phyloP scores from a whole-genome alignment of 2,888 invertebrate species.

The Galeruca laticollis region DNA sequence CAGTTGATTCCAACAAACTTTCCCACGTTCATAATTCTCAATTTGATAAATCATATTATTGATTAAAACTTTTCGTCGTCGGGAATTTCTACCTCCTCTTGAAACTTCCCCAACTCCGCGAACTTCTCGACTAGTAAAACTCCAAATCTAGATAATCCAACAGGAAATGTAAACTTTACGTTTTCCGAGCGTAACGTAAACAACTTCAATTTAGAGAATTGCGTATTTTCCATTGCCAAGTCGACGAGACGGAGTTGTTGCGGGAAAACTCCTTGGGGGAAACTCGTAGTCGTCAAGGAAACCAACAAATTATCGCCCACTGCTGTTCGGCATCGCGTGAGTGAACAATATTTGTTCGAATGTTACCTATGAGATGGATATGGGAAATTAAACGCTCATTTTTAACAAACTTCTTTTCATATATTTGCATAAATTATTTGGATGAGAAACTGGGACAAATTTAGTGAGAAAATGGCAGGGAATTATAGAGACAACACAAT shows the following conservation, averaged over 20 bases:
- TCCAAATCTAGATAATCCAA: conserved; percentile 11
- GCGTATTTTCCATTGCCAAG: conserved; percentile 21
- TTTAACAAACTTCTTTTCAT: too few species aligned
- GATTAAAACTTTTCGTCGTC: conserved; percentile 8
- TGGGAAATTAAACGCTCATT: too few species aligned
- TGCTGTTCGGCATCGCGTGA: conserved; percentile 35
- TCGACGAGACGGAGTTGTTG: conserved; percentile 19
- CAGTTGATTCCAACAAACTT: too few species aligned
- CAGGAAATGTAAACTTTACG: conserved; percentile 18
- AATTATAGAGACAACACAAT: too few species aligned
- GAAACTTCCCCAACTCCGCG: neutral
- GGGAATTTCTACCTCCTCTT: too few species aligned
- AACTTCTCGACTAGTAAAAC: conserved; percentile 13
- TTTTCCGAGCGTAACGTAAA: conserved; percentile 17
- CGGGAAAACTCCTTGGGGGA: conserved; percentile 46
- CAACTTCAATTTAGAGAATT: conserved; percentile 32
- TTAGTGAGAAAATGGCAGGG: too few species aligned
- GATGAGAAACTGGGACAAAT: too few species aligned
- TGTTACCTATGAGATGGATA: neutral
- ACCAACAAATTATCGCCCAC: conserved; percentile 51
- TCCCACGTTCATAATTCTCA: too few species aligned
- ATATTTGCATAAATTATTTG: too few species aligned
- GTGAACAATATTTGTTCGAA: conserved; percentile 29
- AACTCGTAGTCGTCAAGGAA: conserved; percentile 47
- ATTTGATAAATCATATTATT: neutral